Evolutionary conservation across 2,113 vertebrate genomes (phyloP).

Genomic region (Aegotheles bennettii): DNA sequence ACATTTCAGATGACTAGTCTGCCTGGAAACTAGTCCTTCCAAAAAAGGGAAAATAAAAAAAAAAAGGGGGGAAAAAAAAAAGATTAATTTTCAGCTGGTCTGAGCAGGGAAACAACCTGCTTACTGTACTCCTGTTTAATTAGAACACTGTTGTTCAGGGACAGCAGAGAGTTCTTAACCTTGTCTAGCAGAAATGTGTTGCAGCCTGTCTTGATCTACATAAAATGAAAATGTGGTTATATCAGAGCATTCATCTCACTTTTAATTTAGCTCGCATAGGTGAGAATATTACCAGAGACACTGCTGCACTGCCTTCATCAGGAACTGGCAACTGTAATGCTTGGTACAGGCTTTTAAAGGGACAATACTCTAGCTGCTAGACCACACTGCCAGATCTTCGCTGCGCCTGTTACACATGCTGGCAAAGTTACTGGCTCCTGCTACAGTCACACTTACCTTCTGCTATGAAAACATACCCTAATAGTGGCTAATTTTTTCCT

Average conservation of each 20-base stretch:
- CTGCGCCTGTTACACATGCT: background rate
- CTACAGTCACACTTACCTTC: background rate
- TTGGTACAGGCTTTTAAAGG: slow-evolving; percentile 24
- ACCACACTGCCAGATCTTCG: background rate
- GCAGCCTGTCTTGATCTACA: slow-evolving; percentile 65
- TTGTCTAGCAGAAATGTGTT: slow-evolving; percentile 63
- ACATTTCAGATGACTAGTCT: background rate
- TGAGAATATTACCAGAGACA: slow-evolving; percentile 65
- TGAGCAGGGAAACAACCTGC: slow-evolving; percentile 52
- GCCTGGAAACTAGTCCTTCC: background rate
- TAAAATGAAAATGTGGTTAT: slow-evolving; percentile 65
- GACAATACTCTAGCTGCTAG: slow-evolving; percentile 2
- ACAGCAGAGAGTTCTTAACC: slow-evolving; percentile 60
- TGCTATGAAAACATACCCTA: background rate
- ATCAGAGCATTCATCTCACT: slow-evolving; percentile 63
- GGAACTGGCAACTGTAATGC: slow-evolving; percentile 35
- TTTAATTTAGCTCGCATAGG: slow-evolving; percentile 54
- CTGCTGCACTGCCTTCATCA: slow-evolving; percentile 52
- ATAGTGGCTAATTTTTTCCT: background rate
- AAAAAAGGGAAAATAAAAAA: background rate
- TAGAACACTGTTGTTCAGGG: slow-evolving; percentile 61
- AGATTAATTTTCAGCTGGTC: slow-evolving; percentile 33
- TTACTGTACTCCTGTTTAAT: slow-evolving; percentile 60
- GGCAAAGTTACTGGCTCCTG: background rate
- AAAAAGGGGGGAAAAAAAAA: background rate